Percentiles rank a stretch among this genome's conserved stretches.
Conservation (phyloP, 2,797 vertebrate species). For the Sebastes cheni region DNA sequence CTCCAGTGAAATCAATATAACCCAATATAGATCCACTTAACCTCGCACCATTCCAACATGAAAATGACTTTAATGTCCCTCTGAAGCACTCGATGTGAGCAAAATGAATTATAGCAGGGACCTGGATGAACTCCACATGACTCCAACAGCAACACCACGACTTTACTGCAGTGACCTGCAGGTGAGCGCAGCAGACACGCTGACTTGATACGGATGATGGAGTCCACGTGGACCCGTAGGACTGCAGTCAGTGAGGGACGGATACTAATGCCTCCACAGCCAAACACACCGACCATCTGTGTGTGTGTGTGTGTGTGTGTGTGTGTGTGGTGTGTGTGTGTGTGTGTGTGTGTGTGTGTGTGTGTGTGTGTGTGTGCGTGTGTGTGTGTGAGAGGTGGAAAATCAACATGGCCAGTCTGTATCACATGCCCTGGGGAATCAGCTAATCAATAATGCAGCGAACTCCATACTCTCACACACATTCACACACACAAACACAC, state of each 20-base stretch:
- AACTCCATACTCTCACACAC: constrained; percentile 43
- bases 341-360: no score
- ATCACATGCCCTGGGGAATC: constrained; percentile 51
- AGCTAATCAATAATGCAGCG: constrained; percentile 72
- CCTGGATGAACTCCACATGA: constrained; percentile 34
- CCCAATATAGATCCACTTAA: constrained; percentile 41
- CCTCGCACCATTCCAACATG: constrained; percentile 11
- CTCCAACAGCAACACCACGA: constrained; percentile 35
- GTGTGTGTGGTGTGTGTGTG: background rate
- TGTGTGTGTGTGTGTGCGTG: accelerated
- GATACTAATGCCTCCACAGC: background rate
- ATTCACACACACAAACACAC: background rate
- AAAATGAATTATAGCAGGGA: constrained; percentile 40
- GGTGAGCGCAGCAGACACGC: background rate
- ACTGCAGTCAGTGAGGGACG: background rate
- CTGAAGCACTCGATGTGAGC: constrained; percentile 14
- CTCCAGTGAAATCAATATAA: constrained; percentile 52
- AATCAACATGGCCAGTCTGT: constrained; percentile 65
- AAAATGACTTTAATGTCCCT: constrained; percentile 42
- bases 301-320: background rate
- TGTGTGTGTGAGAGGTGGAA: constrained; percentile 39
- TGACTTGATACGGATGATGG: constrained; percentile 15
- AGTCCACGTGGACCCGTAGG: background rate
- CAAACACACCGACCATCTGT: background rate
- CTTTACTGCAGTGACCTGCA: constrained; percentile 26